Base-by-base conservation (phyloP, 2,888 invertebrate species). In the Tinea trinotella region DNA sequence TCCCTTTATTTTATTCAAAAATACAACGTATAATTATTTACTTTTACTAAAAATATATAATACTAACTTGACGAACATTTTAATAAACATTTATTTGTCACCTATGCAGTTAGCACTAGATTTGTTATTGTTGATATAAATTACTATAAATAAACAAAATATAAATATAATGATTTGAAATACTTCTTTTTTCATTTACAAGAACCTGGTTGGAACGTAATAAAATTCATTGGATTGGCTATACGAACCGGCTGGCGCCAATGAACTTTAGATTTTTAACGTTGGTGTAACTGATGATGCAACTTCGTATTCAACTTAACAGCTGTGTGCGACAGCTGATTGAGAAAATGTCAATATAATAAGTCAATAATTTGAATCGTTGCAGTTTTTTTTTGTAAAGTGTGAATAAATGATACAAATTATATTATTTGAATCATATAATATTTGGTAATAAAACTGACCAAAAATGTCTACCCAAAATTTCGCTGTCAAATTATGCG, bases 401-500 rank as follows among this genome's bases (percentile, higher is more conserved):
- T 30, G 30, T 30, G 7, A n/a, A 2, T 24, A 52, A 24, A 22
- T 20, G n/a, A 52, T 48, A n/a, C 10, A 24, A 24, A 13, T 49
- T 52, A 24, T 40, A 17, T 12, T 40, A 5, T 10, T 40, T 40
- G 13, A 2, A 40, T n/a, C 12, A 2, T 40, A 17, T 40, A 40
- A 9, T 30, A 30, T 9, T 7, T 30, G 30, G 30, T n/a, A n/a
- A 10, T 4, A 30, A 30, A 30, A 40, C 40, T 7, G 7, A 40
- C 7, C n/a, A 22, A 60, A 58, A 62, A 85, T 85, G 85, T 66
- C 83, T 50, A 65, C 68, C 40, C 81, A 88, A 68, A 89, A 89
- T 67, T 80, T 89, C 59, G 88, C 88, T 46, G 86, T 88, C 6
- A 89, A 89, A 70, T 74, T 90, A 60, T 89, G 88, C 66, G 86